phyloP scores from a whole-genome alignment of 2,797 vertebrate genomes.

The Pelobates cultripes region DNA sequence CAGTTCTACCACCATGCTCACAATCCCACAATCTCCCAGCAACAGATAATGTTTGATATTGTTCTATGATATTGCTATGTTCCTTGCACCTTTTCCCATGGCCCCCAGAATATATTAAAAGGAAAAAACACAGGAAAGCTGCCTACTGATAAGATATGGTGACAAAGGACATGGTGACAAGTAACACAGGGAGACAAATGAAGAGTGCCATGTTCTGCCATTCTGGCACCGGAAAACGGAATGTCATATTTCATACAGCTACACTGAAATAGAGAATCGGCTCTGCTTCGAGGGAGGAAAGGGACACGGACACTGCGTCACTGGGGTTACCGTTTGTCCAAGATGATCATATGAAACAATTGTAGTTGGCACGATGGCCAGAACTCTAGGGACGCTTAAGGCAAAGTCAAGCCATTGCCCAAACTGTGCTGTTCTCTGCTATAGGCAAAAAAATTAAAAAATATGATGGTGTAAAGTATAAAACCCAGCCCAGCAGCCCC shows the following conservation, averaged over 20 bases:
- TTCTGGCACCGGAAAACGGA: conserved; percentile 59
- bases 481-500: too few relatives aligned
- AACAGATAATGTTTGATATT: conserved; percentile 65
- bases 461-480: too few relatives aligned
- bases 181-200: conserved; percentile 71
- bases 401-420: conserved; percentile 3
- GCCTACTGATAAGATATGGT: conserved; percentile 76
- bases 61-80: conserved; percentile 75
- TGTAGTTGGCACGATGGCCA: conserved; percentile 10
- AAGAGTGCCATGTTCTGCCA: conserved; percentile 60
- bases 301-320: conserved; percentile 46
- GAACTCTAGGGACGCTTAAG: conserved; percentile 22
- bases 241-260: conserved; percentile 54
- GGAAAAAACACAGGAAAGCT: conserved; percentile 78
- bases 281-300: conserved; percentile 43
- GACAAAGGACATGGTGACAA: conserved; percentile 66
- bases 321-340: conserved; percentile 15
- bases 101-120: conserved; percentile 58
- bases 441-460: too few relatives aligned
- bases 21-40: background rate
- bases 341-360: conserved; percentile 19
- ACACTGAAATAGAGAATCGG: conserved; percentile 19
- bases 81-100: conserved; percentile 43
- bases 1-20: background rate
- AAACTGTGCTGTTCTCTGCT: background rate